Conservation (phyloP, 2,888 invertebrate genomes). For the Eustalomyia histrio region DNA sequence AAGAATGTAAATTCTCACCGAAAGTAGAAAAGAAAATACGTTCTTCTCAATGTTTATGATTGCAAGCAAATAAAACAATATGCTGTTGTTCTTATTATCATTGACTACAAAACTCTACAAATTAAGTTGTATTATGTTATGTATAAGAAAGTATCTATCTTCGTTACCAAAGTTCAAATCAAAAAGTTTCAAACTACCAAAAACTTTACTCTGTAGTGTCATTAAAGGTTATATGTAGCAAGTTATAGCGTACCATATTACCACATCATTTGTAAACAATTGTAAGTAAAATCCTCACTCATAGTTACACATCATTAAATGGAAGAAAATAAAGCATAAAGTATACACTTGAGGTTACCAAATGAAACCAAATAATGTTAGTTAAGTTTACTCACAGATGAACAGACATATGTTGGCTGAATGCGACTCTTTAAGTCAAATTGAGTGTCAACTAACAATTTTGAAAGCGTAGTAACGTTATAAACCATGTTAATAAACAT, state of each 20-base stretch:
- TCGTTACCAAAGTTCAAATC: background rate
- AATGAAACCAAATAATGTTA: constrained; percentile 19
- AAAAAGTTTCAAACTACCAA: background rate
- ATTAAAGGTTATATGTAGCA: constrained; percentile 46
- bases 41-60: too few relatives aligned
- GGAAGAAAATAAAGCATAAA: constrained; percentile 58
- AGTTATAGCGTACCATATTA: constrained; percentile 49
- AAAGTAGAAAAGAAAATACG: too few relatives aligned
- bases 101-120: too few relatives aligned
- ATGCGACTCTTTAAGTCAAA: constrained; percentile 72
- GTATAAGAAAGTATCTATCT: background rate
- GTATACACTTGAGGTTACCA: constrained; percentile 71
- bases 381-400: constrained; percentile 22
- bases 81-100: too few relatives aligned
- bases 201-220: constrained; percentile 25
- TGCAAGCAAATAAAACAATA: too few relatives aligned
- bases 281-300: constrained; percentile 32
- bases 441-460: constrained; percentile 78
- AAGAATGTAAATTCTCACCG: too few relatives aligned
- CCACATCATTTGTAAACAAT: constrained; percentile 53
- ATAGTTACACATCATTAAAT: constrained; percentile 73
- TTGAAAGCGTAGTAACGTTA: constrained; percentile 30
- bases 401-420: constrained; percentile 58
- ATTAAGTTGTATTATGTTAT: too few relatives aligned
- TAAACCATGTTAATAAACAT: constrained; percentile 52